These are phyloP conservation scores for Drosophila asahinai DNA, from an alignment of 1,140 invertebrate genomes.

Conservation along the genomic window DNA sequence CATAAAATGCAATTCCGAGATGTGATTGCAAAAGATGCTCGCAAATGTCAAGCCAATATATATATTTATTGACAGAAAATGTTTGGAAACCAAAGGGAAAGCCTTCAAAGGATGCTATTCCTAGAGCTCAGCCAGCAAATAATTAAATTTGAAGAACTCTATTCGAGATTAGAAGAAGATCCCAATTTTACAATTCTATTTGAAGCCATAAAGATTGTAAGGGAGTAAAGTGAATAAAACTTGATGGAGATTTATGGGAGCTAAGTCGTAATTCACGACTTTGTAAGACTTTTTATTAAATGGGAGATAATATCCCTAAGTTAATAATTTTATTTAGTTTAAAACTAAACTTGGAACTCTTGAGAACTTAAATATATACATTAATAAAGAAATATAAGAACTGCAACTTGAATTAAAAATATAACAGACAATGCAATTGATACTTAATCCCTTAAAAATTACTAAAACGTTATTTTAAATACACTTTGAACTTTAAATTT, in stretches of 20 bases:
- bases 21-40: constrained; percentile 29
- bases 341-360: no score
- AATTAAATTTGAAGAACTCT: constrained; percentile 30
- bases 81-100: constrained; percentile 8
- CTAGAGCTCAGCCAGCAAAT: constrained; percentile 9
- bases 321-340: no score
- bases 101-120: neutral
- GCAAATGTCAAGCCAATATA: constrained; percentile 20
- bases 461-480: no score
- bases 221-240: neutral
- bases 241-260: neutral
- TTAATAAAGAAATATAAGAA: no score
- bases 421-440: no score
- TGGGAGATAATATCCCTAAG: no score
- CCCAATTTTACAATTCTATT: neutral
- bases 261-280: no score
- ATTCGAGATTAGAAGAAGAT: constrained; percentile 4
- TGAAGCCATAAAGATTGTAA: constrained; percentile 1
- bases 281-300: no score
- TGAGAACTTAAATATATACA: no score
- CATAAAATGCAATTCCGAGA: constrained; percentile 49
- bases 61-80: constrained; percentile 26
- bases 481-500: no score
- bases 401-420: neutral
- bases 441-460: neutral